These are phyloP conservation scores for Tricholaema leucomelas DNA, from an alignment of 2,113 vertebrate species.

Conservation along the genomic window DNA sequence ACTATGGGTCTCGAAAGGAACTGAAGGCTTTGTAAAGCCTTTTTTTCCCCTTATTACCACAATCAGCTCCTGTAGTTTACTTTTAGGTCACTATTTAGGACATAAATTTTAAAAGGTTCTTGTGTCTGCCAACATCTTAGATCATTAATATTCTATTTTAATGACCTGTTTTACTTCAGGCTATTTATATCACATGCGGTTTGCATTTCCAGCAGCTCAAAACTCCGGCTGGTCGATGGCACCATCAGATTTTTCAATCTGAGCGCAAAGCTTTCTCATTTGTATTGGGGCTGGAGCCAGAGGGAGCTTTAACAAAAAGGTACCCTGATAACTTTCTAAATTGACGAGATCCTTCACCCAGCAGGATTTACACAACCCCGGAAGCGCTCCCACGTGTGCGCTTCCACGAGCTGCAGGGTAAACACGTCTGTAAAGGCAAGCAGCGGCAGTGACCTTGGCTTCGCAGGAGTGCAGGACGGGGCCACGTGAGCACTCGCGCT, in stretches of 20 bases:
- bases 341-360: not conserved
- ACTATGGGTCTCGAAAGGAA: not conserved
- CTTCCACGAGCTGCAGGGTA: not conserved
- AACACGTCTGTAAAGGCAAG: not conserved
- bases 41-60: not conserved
- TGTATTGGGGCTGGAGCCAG: not conserved
- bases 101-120: not conserved
- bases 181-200: conserved; percentile 19
- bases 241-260: not conserved
- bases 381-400: fast-evolving
- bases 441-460: not conserved
- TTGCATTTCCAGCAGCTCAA: conserved; percentile 13
- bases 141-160: conserved; percentile 46
- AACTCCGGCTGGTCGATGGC: not conserved
- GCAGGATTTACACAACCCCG: not conserved
- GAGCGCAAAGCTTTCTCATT: not conserved
- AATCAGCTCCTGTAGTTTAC: not conserved
- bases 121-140: not conserved
- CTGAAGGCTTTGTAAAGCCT: not conserved
- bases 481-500: not conserved
- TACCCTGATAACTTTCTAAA: not conserved
- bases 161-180: conserved; percentile 45
- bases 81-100: conserved; percentile 10
- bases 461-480: fast-evolving
- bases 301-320: not conserved